A percentile compares a stretch with the other conserved stretches of the same genome.
These are phyloP conservation scores for Melieria crassipennis DNA, from an alignment of 2,888 invertebrate genomes.

Conservation along the genomic window DNA sequence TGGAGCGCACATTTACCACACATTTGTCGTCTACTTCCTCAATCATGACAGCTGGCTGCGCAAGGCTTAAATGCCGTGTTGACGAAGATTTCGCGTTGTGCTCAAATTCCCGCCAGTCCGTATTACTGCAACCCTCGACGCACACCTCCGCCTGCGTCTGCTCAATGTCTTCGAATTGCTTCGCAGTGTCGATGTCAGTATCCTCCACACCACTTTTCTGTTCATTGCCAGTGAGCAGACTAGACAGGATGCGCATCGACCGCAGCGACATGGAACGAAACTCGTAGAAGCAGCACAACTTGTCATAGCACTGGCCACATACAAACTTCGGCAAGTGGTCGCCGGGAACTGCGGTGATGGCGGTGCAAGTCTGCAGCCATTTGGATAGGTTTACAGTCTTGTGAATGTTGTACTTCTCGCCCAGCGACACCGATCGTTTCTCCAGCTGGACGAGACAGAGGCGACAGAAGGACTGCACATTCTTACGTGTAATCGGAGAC, in stretches of 20 bases:
- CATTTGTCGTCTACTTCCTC: background rate
- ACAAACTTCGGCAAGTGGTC: slow-evolving; percentile 51
- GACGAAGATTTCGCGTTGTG: background rate
- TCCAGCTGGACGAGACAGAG: slow-evolving; percentile 42
- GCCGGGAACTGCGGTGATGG: slow-evolving; percentile 48
- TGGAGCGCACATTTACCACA: background rate
- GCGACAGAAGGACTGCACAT: slow-evolving; percentile 41
- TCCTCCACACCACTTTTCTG: background rate
- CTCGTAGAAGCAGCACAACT: slow-evolving; percentile 52
- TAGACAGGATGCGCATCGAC: slow-evolving; percentile 45
- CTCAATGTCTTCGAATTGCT: background rate
- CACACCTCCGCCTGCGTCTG: background rate
- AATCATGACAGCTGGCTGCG: too few relatives aligned
- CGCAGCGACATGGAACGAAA: slow-evolving; percentile 50
- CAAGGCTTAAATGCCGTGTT: background rate
- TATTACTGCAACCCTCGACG: background rate
- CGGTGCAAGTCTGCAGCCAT: slow-evolving; percentile 46
- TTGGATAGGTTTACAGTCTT: slow-evolving; percentile 38
- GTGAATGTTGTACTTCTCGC: slow-evolving; percentile 37
- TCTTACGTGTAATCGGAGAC: slow-evolving; percentile 29
- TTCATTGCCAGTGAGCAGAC: background rate
- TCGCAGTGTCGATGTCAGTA: background rate
- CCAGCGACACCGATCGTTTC: slow-evolving; percentile 10
- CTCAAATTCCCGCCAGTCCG: slow-evolving; percentile 26
- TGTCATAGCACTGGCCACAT: slow-evolving; percentile 53